Conservation (phyloP, 1,140 invertebrate genomes). For the Drosophila tropicalis region DNA sequence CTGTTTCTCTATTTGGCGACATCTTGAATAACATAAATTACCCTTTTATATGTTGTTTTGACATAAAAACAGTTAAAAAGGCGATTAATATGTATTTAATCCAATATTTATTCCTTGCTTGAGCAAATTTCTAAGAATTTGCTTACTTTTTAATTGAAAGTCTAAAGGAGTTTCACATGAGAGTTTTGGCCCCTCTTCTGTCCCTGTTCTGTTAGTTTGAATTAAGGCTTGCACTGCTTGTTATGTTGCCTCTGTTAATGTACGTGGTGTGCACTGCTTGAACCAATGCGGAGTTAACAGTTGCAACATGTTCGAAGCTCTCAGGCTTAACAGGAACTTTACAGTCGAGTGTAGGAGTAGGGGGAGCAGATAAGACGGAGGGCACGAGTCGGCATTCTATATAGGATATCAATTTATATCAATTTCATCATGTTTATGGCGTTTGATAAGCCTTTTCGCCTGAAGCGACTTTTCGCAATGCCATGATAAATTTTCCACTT, state of each 20-base stretch:
- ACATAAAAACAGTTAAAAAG: too few relatives aligned
- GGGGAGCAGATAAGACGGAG: too few relatives aligned
- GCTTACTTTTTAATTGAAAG: too few relatives aligned
- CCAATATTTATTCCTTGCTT: too few relatives aligned
- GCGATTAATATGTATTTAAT: too few relatives aligned
- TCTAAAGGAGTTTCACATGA: too few relatives aligned
- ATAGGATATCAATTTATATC: constrained; percentile 15
- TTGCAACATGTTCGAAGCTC: constrained; percentile 50
- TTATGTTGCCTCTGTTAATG: background rate
- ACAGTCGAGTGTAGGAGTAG: too few relatives aligned
- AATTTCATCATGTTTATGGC: constrained; percentile 23
- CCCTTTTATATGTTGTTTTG: too few relatives aligned
- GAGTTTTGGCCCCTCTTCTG: too few relatives aligned
- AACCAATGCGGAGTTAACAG: background rate
- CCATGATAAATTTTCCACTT: constrained; percentile 24
- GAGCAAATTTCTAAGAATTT: too few relatives aligned
- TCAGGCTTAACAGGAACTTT: constrained; percentile 29
- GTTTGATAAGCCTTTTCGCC: constrained; percentile 6
- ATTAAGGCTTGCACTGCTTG: constrained; percentile 4
- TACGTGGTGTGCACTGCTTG: constrained; percentile 45
- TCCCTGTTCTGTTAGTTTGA: background rate
- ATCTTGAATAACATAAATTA: too few relatives aligned
- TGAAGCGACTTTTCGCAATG: constrained; percentile 12
- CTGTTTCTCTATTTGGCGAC: too few relatives aligned
- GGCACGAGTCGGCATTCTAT: background rate